Conservation (phyloP, 2,797 vertebrate genomes). For the Gymnoscopelus microlampas region DNA sequence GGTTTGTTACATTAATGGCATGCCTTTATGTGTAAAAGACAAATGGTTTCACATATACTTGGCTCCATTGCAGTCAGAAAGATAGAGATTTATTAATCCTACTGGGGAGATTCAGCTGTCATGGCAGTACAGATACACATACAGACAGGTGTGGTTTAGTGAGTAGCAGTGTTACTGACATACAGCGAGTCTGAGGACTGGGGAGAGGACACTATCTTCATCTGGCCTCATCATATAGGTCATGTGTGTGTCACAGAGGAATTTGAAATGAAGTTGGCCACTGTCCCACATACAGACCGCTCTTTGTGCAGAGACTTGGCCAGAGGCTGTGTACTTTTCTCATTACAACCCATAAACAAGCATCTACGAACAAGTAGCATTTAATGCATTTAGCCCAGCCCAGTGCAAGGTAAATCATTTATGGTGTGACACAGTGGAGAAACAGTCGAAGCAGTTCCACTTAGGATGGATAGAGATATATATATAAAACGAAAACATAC, state of each 20-base stretch:
- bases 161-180: not conserved
- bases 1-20: too few relatives aligned
- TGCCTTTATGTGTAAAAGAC: too few relatives aligned
- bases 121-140: too few relatives aligned
- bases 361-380: not conserved
- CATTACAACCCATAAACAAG: slow-evolving; percentile 28
- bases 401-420: slow-evolving; percentile 5
- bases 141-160: too few relatives aligned
- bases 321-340: slow-evolving; percentile 36
- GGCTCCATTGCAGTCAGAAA: too few relatives aligned
- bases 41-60: too few relatives aligned
- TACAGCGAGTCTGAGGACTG: not conserved
- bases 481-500: not conserved
- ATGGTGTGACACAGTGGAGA: not conserved
- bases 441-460: slow-evolving; percentile 1
- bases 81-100: too few relatives aligned
- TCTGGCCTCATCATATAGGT: slow-evolving; percentile 11
- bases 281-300: slow-evolving; percentile 34
- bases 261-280: slow-evolving; percentile 11
- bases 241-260: slow-evolving; percentile 28
- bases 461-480: not conserved
- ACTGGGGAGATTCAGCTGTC: too few relatives aligned
- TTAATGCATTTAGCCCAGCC: slow-evolving; percentile 13
- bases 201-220: not conserved
- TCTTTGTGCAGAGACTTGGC: slow-evolving; percentile 25